Conservation (phyloP, 2,113 vertebrate genomes). For the Aramus guarauna region DNA sequence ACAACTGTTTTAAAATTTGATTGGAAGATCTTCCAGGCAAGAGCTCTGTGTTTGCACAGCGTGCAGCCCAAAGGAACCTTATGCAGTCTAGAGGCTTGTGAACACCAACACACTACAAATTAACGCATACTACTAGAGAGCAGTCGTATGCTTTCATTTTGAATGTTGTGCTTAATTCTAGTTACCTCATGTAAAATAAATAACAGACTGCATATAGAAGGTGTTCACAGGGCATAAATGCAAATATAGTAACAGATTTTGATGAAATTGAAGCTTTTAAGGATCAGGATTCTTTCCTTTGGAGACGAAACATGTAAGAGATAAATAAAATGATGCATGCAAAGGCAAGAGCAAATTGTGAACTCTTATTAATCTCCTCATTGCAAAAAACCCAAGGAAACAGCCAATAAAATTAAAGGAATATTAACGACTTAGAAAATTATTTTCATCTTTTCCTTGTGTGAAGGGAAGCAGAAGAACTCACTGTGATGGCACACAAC, state of each 20-base stretch:
- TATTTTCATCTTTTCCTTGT: not conserved
- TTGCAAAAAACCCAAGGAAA: not conserved
- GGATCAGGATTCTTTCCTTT: not conserved
- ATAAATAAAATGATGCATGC: not conserved
- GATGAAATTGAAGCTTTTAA: not conserved
- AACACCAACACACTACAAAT: not conserved
- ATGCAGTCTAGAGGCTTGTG: not conserved
- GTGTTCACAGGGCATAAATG: not conserved
- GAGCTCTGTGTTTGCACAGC: not conserved
- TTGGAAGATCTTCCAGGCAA: not conserved
- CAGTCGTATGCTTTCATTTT: not conserved
- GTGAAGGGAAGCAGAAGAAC: slow-evolving; percentile 4
- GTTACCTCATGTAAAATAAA: not conserved
- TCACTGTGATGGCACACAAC: not conserved
- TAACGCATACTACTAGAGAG: not conserved
- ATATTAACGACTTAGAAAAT: not conserved
- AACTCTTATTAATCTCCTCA: not conserved
- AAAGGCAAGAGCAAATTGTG: not conserved
- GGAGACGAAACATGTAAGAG: not conserved
- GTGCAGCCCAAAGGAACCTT: not conserved
- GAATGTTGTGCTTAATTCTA: not conserved
- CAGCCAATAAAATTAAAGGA: not conserved
- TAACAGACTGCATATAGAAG: not conserved
- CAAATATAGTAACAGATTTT: not conserved
- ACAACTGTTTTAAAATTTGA: slow-evolving; percentile 25